phyloP scores from a whole-genome alignment of 2,113 vertebrate species.

The Porphyrio hochstetteri region DNA sequence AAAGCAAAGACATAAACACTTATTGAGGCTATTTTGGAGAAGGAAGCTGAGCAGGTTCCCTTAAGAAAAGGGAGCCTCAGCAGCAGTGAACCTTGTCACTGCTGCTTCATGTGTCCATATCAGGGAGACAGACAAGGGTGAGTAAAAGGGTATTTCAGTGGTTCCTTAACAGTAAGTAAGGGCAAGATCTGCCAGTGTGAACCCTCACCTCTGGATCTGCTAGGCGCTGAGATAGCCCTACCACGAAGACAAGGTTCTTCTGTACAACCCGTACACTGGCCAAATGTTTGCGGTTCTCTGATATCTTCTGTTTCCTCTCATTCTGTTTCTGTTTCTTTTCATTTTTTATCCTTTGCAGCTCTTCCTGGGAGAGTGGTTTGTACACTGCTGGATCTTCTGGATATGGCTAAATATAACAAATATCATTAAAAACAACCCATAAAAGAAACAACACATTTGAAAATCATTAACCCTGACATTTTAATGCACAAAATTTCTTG shows the following conservation, averaged over 20 bases:
- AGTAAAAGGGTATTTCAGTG: not conserved
- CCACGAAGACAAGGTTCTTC: constrained; percentile 98
- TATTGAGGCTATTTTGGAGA: not conserved
- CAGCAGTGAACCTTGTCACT: not conserved
- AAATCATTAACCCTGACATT: not conserved
- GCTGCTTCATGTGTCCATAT: not conserved
- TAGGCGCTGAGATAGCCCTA: constrained; percentile 95
- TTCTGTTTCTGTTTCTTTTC: constrained; percentile 99
- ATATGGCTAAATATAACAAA: constrained; percentile 86
- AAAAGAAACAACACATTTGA: not conserved
- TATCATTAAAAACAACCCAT: not conserved
- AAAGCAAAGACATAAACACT: not conserved
- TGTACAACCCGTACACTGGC: constrained; percentile 98
- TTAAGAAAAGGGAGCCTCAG: not conserved
- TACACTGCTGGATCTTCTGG: constrained; percentile 99
- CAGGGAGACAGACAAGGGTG: not conserved
- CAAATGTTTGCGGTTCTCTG: constrained; percentile 98
- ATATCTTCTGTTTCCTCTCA: constrained; percentile 99
- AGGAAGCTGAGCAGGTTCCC: not conserved
- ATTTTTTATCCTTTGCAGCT: constrained; percentile 99
- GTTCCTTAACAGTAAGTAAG: not conserved
- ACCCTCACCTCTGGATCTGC: constrained; percentile 94
- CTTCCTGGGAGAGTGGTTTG: constrained; percentile 98
- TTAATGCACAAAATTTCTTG: not conserved
- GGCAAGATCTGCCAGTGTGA: not conserved